phyloP scores from a whole-genome alignment of 2,113 vertebrate genomes.

The Phyllostomus discolor region DNA sequence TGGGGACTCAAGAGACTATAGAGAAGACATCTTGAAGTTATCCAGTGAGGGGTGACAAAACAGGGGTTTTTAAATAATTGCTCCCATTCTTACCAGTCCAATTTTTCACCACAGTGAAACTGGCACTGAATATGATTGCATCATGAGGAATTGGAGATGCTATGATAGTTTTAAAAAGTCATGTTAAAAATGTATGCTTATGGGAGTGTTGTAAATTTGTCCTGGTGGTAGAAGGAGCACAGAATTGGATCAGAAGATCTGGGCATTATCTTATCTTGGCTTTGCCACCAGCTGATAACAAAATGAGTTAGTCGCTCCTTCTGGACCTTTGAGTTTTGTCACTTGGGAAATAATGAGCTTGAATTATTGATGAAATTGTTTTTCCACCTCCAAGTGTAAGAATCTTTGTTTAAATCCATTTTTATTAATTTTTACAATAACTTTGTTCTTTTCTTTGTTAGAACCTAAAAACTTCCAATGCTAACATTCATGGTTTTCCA shows the following conservation, averaged over 20 bases:
- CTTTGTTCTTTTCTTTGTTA: neutral
- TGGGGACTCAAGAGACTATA: neutral
- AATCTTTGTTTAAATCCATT: neutral
- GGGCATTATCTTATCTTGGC: neutral
- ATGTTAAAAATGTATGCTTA: neutral
- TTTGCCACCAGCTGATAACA: neutral
- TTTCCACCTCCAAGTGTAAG: neutral
- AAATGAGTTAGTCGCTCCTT: neutral
- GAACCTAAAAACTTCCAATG: neutral
- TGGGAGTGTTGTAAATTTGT: neutral
- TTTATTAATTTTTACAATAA: neutral
- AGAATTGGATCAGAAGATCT: neutral
- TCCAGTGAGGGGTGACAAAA: neutral
- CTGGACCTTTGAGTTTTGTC: neutral
- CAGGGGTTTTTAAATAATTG: neutral
- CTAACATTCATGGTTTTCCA: neutral
- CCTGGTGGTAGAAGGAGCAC: neutral
- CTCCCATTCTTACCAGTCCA: neutral
- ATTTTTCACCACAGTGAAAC: neutral
- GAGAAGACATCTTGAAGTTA: neutral
- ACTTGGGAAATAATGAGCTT: neutral
- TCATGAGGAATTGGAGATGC: neutral
- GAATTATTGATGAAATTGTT: neutral
- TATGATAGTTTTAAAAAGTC: neutral
- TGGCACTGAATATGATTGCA: too few species aligned